Evolutionary conservation across 2,888 invertebrate genomes (phyloP).

Genomic region (Cremastinae sp.): DNA sequence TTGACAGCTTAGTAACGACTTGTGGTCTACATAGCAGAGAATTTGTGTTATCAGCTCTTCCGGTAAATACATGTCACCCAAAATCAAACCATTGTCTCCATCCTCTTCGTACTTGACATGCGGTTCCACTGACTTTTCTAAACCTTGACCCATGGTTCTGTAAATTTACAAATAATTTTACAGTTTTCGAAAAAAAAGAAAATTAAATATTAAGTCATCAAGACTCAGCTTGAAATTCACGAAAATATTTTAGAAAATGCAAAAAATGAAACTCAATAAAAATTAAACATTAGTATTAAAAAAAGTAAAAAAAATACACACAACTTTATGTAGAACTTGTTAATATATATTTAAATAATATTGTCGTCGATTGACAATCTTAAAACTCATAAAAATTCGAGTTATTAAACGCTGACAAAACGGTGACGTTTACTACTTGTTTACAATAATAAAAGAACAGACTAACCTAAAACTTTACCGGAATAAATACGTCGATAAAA

Average conservation of each 20-base stretch:
- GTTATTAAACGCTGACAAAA: not conserved
- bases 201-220: not conserved
- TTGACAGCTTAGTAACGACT: conserved; percentile 79
- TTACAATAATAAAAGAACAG: conserved; percentile 10
- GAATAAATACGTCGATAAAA: not conserved
- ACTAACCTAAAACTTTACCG: conserved; percentile 25
- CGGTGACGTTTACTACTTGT: not conserved
- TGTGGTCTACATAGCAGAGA: conserved; percentile 77
- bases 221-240: no score
- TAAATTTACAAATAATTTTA: not conserved
- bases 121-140: conserved; percentile 6
- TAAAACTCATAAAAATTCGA: not conserved
- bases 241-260: no score
- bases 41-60: conserved; percentile 81
- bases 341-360: no score
- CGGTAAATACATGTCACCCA: conserved; percentile 79
- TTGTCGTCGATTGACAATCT: no score
- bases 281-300: no score
- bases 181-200: not conserved
- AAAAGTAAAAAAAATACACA: no score
- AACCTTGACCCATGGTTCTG: conserved; percentile 55
- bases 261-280: no score
- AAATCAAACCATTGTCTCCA: conserved; percentile 76
- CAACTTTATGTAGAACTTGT: no score
- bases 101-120: conserved; percentile 58